A percentile compares a stretch with the other conserved stretches of the same genome.
Conservation (phyloP, 2,797 vertebrate species). For the Alectoris magna region DNA sequence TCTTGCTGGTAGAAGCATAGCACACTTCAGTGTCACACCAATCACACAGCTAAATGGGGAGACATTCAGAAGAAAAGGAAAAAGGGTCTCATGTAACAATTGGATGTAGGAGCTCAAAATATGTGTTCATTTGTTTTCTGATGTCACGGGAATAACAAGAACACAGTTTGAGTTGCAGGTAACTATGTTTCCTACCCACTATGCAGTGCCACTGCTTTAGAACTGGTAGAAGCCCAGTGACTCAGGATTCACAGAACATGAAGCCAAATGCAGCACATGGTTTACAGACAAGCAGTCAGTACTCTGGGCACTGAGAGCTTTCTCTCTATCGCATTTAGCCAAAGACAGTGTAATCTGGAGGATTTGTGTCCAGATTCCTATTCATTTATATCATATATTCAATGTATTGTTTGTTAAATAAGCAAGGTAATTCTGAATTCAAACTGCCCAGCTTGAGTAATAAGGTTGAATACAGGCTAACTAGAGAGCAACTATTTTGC, state of each 20-base stretch:
- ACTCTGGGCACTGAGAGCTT: neutral
- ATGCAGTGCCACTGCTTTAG: neutral
- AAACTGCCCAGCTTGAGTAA: neutral
- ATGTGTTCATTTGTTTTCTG: neutral
- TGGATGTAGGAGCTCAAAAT: neutral
- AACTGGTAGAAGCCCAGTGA: neutral
- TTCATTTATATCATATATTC: neutral
- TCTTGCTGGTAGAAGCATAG: neutral
- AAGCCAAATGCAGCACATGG: neutral
- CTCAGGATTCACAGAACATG: neutral
- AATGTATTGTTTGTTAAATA: neutral
- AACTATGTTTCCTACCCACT: fast-evolving
- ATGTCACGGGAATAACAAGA: neutral
- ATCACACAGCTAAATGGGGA: neutral
- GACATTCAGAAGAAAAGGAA: neutral
- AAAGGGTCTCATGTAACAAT: neutral
- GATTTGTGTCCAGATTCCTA: neutral
- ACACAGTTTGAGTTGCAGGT: neutral
- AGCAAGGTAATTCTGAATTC: neutral
- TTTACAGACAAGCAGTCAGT: neutral
- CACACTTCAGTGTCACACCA: neutral
- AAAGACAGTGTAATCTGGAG: neutral
- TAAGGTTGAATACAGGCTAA: neutral
- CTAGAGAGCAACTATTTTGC: neutral
- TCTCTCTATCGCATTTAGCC: neutral